Evolutionary conservation across 1,140 invertebrate genomes (phyloP).

Genomic region (Drosophila lacteicornis): DNA sequence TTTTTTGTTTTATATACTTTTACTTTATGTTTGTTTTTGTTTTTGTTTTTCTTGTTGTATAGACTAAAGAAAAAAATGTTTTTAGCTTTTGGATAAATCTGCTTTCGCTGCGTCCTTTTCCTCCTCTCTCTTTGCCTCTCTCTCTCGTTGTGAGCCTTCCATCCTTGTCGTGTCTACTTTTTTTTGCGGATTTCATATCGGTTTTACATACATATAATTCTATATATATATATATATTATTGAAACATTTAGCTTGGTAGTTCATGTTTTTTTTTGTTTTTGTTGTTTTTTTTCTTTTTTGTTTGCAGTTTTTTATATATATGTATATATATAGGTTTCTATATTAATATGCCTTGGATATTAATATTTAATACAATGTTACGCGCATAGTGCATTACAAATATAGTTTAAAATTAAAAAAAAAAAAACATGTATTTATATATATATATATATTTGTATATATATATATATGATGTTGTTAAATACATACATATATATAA

Average conservation of each 20-base stretch:
- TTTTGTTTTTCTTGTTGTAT: slow-evolving; percentile 27
- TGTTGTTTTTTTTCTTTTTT: slow-evolving; percentile 19
- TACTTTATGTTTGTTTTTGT: slow-evolving; percentile 1
- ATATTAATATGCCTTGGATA: slow-evolving; percentile 73
- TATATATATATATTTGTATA: slow-evolving; percentile 40
- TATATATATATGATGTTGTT: slow-evolving; percentile 33
- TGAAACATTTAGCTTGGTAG: slow-evolving; percentile 75
- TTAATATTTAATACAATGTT: slow-evolving; percentile 76
- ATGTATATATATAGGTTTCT: slow-evolving; percentile 54
- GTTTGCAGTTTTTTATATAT: slow-evolving; percentile 36
- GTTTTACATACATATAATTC: slow-evolving; percentile 70
- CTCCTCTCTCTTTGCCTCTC: background rate
- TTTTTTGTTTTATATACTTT: slow-evolving; percentile 15
- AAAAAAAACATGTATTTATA: slow-evolving; percentile 59
- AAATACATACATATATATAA: slow-evolving; percentile 43
- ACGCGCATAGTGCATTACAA: slow-evolving; percentile 74
- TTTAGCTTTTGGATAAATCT: slow-evolving; percentile 25
- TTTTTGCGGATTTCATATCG: slow-evolving; percentile 51
- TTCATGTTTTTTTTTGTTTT: slow-evolving; percentile 31
- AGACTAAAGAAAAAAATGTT: slow-evolving; percentile 66
- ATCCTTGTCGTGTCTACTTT: slow-evolving; percentile 2
- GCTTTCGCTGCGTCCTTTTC: slow-evolving; percentile 3
- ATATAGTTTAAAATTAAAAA: slow-evolving; percentile 67
- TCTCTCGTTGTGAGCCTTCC: slow-evolving; percentile 16
- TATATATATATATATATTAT: slow-evolving; percentile 59